Evolutionary conservation across 2,888 invertebrate species (phyloP), one percentile per base, ranked within the genome.

Genomic region (Tuta absoluta): DNA sequence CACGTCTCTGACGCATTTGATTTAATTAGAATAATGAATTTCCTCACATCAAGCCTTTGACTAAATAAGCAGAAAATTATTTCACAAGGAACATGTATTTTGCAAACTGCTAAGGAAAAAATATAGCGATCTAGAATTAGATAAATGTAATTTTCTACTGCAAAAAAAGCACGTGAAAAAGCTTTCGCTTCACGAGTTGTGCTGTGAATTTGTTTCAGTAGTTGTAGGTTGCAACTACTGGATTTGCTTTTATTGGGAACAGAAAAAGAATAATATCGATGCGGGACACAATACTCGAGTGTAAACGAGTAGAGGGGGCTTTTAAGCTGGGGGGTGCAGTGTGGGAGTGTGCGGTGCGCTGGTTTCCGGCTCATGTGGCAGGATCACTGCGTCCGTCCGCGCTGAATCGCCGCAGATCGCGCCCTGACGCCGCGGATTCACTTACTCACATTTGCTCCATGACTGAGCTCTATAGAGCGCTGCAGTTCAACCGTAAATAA

Each of bases 401-500:
- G 38, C 58, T 58, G 76, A 80, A 79, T 75, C 72, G 71, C 72
- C 71, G 70, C 71, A 76, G 68, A 73, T 74, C 74, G 77, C 74
- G 68, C 70, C 71, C 70, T 73, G 74, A 76, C 69, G 68, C 72
- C 69, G 68, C 66, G 68, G 79, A 80, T 82, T 82, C 80, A 80
- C 80, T 85, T 81, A 62, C 49, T 51, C 51, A 33, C 51, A 62
- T 62, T 80, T 75, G 71, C 75, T 83, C 78, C 85, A 81, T 86
- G 85, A 86, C 83, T 78, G 71, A 79, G 75, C 78, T 77, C 80
- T 72, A 81, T 84, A 79, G 71, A 77, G 72, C 75, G 75, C 68
- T 80, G 79, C 79, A 79, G 78, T 81, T 81, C 73, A 77, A 72
- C 79, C 81, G 83, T 86, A 85, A 87, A 89, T 89, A 87, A 84